These are phyloP conservation scores for Drosophila ezoana DNA, from an alignment of 2,888 invertebrate genomes.

Conservation along the genomic window DNA sequence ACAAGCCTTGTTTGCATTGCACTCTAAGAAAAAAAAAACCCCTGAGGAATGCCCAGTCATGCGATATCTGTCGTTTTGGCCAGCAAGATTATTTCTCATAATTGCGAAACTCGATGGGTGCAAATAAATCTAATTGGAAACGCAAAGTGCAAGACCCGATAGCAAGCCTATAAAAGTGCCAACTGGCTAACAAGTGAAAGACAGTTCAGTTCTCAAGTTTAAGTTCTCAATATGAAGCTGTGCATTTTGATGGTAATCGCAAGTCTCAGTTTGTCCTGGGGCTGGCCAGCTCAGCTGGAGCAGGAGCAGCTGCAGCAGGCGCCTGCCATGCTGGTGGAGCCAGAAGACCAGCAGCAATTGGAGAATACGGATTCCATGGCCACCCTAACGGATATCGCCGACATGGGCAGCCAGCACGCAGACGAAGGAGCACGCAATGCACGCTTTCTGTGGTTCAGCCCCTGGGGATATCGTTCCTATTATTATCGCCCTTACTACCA, in stretches of 20 bases:
- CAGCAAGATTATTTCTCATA: background rate
- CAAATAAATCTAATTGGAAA: constrained; percentile 41
- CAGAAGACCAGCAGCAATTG: background rate
- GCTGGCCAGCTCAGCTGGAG: constrained; percentile 29
- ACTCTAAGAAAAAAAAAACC: background rate
- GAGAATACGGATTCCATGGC: constrained; percentile 1
- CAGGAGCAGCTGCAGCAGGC: background rate
- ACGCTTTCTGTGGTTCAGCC: constrained; percentile 45
- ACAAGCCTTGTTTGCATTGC: constrained; percentile 22
- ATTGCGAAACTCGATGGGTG: constrained; percentile 29
- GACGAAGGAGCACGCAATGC: constrained; percentile 38
- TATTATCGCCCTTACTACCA: constrained; percentile 15
- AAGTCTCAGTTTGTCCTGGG: constrained; percentile 7
- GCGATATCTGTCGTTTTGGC: background rate
- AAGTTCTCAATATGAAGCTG: constrained; percentile 39
- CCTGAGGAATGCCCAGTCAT: constrained; percentile 2
- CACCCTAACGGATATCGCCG: constrained; percentile 50
- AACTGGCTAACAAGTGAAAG: background rate
- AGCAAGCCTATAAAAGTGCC: constrained; percentile 51
- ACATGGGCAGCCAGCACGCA: constrained; percentile 53
- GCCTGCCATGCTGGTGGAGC: background rate
- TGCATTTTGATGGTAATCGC: constrained; percentile 23
- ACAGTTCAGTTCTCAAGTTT: constrained; percentile 19
- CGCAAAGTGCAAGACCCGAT: constrained; percentile 25
- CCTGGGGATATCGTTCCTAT: constrained; percentile 11